Evolutionary conservation across 2,888 invertebrate species (phyloP).

Genomic region (Homarus gammarus): DNA sequence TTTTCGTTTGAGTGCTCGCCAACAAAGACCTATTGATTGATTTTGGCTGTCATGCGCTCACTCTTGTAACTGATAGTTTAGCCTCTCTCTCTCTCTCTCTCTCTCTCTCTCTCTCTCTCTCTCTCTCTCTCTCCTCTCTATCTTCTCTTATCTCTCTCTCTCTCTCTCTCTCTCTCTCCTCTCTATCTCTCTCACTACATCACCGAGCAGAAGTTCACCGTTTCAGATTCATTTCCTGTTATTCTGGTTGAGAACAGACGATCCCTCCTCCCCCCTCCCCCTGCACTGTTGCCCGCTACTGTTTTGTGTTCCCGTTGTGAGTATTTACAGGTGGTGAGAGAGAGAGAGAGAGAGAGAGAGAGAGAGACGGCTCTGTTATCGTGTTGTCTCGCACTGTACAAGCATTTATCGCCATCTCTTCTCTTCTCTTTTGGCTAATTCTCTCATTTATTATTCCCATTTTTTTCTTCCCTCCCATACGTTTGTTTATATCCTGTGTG

Average conservation of each 20-base stretch:
- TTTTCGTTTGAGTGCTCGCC: slow-evolving; percentile 43
- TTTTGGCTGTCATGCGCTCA: background rate
- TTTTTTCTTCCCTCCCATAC: no score
- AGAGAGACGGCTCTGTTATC: no score
- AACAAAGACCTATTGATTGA: slow-evolving; percentile 50
- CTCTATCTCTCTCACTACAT: slow-evolving; percentile 15
- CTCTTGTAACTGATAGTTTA: background rate
- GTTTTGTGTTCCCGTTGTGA: no score
- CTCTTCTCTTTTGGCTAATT: no score
- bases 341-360: no score
- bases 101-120: slow-evolving; percentile 2
- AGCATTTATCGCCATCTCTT: no score
- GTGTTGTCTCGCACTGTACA: no score
- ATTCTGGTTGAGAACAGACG: no score
- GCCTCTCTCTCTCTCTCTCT: slow-evolving; percentile 12
- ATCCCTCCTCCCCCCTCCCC: background rate
- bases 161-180: slow-evolving; percentile 11
- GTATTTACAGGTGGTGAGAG: no score
- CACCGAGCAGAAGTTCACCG: no score
- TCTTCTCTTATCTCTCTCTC: background rate
- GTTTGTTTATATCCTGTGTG: no score
- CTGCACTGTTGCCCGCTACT: background rate
- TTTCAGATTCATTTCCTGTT: background rate
- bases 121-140: background rate
- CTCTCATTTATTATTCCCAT: no score